Evolutionary conservation across 53 echinoderm and acorn worm genomes (phyloP).

Genomic region (Temnopleurus reevesii): DNA sequence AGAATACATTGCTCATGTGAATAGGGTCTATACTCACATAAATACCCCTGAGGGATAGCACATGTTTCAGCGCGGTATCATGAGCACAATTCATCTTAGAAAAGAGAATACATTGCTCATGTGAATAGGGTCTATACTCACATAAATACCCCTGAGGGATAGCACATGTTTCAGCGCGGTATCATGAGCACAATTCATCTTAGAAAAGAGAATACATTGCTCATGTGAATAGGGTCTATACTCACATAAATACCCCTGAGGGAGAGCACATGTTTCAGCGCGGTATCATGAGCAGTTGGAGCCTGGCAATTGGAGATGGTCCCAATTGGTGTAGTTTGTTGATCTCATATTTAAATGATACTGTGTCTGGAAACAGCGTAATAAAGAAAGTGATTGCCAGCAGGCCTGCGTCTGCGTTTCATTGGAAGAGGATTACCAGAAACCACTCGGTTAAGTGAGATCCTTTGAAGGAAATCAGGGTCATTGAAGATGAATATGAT

Average conservation of each 20-base stretch:
- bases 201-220: too few species aligned
- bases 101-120: background rate
- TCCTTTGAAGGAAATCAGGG: slow-evolving; percentile 17
- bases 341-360: slow-evolving; percentile 39
- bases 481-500: background rate
- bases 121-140: background rate
- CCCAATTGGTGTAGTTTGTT: slow-evolving; percentile 33
- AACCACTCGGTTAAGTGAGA: slow-evolving; percentile 32
- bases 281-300: slow-evolving; percentile 13
- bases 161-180: too few species aligned
- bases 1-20: background rate
- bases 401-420: background rate
- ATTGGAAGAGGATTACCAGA: background rate
- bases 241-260: slow-evolving; percentile 17
- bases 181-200: too few species aligned
- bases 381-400: slow-evolving; percentile 20
- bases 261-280: slow-evolving; percentile 40
- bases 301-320: slow-evolving; percentile 20
- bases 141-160: too few species aligned
- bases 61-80: too few species aligned
- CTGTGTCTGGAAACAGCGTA: slow-evolving; percentile 28
- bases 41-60: too few species aligned
- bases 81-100: too few species aligned
- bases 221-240: background rate
- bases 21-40: too few species aligned